Base-by-base conservation (phyloP, 2,888 invertebrate species). In the Drosophila birchii region DNA sequence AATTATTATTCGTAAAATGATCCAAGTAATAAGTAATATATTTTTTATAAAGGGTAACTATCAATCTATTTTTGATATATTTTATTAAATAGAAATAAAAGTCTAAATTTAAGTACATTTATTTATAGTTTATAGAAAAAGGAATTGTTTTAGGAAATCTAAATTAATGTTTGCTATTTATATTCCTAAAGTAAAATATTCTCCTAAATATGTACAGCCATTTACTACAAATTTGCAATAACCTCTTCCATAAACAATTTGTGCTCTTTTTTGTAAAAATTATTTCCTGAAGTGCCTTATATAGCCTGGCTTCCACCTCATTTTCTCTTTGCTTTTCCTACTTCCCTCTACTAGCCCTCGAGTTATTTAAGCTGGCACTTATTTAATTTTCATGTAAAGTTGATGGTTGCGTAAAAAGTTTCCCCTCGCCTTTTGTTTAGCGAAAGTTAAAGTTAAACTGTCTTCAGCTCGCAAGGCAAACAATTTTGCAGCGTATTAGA, bases 341-440 rank as follows among this genome's bases (percentile, higher is more conserved):
- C 66, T 53, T 29, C 23, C 29, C 23, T 12, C 23, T 12, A 53
- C 34, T 32, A 60, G 59, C 57, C 68, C 61, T 54, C 71, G 70
- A 89, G 80, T 88, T 85, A 74, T 86, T 89, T 89, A 86, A 86
- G 80, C 86, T 82, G 72, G 81, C 88, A 80, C 89, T 89, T 86
- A 89, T 89, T 89, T 89, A 83, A 89, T 86, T 89, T 88, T 88
- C 89, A 89, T 83, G 78, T 83, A 78, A 80, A 88, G 73, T 83
- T 80, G 45, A 55, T 66, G 55, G 63, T 47, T 39, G 26, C 26
- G 36, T n/a, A 49, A 74, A 47, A 75, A 71, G 49, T 74, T 74
- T 39, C 29, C 14, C 39, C 49, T 4, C 16, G 44, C 58, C 44
- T 59, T 61, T 62, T 76, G 44, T 53, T 62, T 54, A 51, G 57